phyloP scores from a whole-genome alignment of 2,888 invertebrate species.

The Esperia sulphurella region DNA sequence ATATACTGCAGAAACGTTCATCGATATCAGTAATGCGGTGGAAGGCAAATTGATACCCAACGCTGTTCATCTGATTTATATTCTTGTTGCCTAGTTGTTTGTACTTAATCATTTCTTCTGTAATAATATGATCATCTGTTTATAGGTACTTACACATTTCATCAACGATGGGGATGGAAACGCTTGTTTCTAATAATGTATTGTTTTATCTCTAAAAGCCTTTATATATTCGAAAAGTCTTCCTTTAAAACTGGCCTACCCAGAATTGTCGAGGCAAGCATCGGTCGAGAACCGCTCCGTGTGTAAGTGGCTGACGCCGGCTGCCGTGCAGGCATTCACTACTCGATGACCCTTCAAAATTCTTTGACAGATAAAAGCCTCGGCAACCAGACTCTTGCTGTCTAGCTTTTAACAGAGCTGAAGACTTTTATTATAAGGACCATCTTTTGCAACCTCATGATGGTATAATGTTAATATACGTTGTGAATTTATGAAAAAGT shows the following conservation, averaged over 20 bases:
- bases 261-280: conserved; percentile 18
- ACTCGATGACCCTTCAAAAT: conserved; percentile 64
- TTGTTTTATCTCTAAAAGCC: not conserved
- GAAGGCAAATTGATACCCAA: too few relatives aligned
- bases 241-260: not conserved
- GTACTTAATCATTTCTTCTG: too few relatives aligned
- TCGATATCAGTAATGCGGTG: too few relatives aligned
- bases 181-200: not conserved
- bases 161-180: too few relatives aligned
- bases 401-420: not conserved
- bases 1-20: not conserved
- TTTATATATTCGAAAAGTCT: not conserved
- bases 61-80: too few relatives aligned
- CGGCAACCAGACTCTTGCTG: not conserved
- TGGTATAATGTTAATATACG: too few relatives aligned
- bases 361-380: conserved; percentile 64
- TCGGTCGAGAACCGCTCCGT: conserved; percentile 52
- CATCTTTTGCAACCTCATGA: not conserved
- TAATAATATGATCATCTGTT: too few relatives aligned
- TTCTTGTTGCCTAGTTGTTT: too few relatives aligned
- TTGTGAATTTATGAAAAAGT: too few relatives aligned
- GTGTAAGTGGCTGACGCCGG: conserved; percentile 59
- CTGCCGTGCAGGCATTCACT: conserved; percentile 43
- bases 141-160: too few relatives aligned
- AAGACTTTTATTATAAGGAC: not conserved